A percentile compares a stretch with the other conserved stretches of the same genome.
These are phyloP conservation scores for Semnornis frantzii DNA, from an alignment of 2,113 vertebrate species.

Conservation along the genomic window DNA sequence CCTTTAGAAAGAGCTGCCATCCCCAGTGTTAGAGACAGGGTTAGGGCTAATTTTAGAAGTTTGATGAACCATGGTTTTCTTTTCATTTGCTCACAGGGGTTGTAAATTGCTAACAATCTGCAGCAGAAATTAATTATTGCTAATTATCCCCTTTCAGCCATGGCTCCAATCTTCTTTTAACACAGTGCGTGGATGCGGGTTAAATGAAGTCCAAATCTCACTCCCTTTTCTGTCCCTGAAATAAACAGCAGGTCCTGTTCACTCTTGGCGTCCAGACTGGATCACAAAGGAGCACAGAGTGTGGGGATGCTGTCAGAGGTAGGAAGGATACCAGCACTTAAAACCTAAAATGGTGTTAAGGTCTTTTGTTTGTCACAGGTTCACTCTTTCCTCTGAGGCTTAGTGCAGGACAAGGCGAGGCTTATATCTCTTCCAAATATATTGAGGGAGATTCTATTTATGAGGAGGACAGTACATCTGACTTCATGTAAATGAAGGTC, in stretches of 20 bases:
- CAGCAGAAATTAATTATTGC: slow-evolving; percentile 57
- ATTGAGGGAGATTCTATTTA: background rate
- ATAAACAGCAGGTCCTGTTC: background rate
- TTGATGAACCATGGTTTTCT: slow-evolving; percentile 38
- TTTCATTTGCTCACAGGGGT: slow-evolving; percentile 41
- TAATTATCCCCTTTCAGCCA: slow-evolving; percentile 53
- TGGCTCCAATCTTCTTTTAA: slow-evolving; percentile 5
- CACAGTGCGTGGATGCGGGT: background rate
- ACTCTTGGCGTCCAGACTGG: background rate
- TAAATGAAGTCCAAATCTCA: slow-evolving; percentile 23
- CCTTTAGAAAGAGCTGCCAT: background rate
- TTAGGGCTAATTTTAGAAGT: slow-evolving; percentile 32
- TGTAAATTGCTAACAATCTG: slow-evolving; percentile 34
- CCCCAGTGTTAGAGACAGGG: background rate
- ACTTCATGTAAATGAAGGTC: background rate
- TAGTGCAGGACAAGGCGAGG: background rate
- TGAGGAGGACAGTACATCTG: background rate
- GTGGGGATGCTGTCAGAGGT: background rate
- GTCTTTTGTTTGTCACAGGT: background rate
- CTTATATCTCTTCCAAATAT: background rate
- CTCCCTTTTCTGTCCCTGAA: slow-evolving; percentile 26
- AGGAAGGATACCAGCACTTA: background rate
- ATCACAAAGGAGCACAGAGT: background rate
- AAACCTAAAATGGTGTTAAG: background rate
- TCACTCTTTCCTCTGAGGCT: background rate